phyloP scores from a whole-genome alignment of 2,113 vertebrate genomes.

The Pteropus alecto region DNA sequence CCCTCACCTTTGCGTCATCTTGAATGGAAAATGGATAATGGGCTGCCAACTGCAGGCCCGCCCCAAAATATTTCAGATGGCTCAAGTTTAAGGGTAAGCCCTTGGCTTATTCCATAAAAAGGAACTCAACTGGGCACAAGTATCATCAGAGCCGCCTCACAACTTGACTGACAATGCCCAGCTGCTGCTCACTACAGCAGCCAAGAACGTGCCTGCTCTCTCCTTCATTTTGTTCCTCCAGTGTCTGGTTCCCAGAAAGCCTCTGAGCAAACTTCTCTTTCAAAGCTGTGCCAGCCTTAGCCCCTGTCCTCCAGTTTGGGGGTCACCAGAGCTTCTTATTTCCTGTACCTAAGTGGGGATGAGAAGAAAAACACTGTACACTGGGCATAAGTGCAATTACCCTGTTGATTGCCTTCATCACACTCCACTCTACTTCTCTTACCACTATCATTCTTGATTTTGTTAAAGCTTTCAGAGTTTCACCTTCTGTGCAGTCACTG shows the following conservation, averaged over 20 bases:
- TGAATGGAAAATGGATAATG: constrained; percentile 36
- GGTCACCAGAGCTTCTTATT: neutral
- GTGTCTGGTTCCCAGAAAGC: neutral
- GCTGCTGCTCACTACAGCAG: neutral
- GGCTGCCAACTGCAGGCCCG: constrained; percentile 23
- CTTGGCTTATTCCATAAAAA: neutral
- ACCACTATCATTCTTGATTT: neutral
- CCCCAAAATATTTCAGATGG: constrained; percentile 56
- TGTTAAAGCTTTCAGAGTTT: neutral
- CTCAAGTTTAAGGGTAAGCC: neutral
- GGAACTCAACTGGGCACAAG: constrained; percentile 21
- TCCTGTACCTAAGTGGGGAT: neutral
- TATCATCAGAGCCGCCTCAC: fast-evolving
- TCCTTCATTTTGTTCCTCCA: neutral
- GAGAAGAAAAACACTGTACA: neutral
- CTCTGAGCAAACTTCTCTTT: neutral
- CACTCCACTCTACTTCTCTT: no score
- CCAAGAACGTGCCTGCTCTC: neutral
- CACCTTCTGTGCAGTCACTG: neutral
- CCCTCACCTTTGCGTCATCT: neutral
- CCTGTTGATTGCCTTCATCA: no score
- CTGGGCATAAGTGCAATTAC: no score
- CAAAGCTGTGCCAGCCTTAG: neutral
- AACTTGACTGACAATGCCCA: neutral
- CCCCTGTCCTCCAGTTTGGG: neutral